These are phyloP conservation scores for Nanorana parkeri DNA, from an alignment of 2,113 vertebrate species.

Conservation along the genomic window DNA sequence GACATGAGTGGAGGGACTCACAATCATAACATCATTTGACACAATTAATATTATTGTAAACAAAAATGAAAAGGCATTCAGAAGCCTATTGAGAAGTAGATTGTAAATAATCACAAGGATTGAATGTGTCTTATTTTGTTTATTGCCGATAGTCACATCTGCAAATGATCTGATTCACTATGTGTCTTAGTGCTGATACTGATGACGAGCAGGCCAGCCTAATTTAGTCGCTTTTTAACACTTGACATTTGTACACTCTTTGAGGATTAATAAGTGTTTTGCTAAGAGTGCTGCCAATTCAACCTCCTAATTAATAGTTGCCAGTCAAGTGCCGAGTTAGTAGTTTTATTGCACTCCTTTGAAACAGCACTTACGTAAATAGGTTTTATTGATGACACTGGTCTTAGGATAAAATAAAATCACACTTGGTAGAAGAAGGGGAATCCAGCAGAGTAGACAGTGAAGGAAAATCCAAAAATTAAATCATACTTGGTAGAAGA, in stretches of 20 bases:
- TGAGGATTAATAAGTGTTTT: slow-evolving; percentile 45
- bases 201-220: neutral
- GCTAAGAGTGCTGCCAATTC: slow-evolving; percentile 20
- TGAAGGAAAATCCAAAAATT: no score
- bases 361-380: slow-evolving; percentile 38
- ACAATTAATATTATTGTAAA: no score
- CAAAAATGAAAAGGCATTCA: no score
- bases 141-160: neutral
- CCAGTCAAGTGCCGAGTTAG: slow-evolving; percentile 35
- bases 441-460: neutral
- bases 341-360: slow-evolving; percentile 43
- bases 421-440: neutral
- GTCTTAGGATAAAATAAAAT: slow-evolving; percentile 21
- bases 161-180: neutral
- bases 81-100: no score
- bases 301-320: slow-evolving; percentile 39
- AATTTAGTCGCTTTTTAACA: slow-evolving; percentile 30
- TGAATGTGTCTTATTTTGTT: neutral
- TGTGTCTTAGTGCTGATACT: neutral
- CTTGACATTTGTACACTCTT: slow-evolving; percentile 29
- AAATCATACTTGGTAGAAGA: slow-evolving; percentile 1
- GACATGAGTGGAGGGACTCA: no score
- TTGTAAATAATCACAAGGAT: neutral
- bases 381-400: slow-evolving; percentile 37
- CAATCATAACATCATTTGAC: no score